Base-by-base conservation (phyloP, 1,140 invertebrate genomes). In the Zaprionus nigranus region DNA sequence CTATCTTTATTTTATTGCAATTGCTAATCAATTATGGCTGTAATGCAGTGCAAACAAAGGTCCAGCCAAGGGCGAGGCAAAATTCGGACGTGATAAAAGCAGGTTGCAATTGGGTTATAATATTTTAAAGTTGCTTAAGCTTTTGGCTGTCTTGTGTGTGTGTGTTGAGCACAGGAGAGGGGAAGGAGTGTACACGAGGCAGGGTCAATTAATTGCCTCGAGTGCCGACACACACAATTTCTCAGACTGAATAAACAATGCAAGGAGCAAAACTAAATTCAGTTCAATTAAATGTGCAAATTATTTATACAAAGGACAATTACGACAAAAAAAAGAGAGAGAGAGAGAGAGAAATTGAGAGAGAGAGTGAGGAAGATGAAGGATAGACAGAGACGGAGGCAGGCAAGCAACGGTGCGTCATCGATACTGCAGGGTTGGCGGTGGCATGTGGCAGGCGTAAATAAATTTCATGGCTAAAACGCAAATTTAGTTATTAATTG, bases 231-330 rank as follows among this genome's bases (percentile, higher is more conserved):
- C 40, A 51, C 17, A 13, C 46, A 51, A 3, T 24, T 13, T 24
- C 17, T 13, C 46, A 51, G 20, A 20, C 11, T 13, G 7, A 17
- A 51, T 24, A 51, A 51, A 51, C 12, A 51, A 51, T 51, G 46
- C 20, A 22, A 51, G 46, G 46, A 20, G 5, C 9, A 51, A 24
- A 51, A 51, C 46, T 51, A 24, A 51, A 51, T 51, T 51, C 46
- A 51, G 5, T 51, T 51, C 46, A 51, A 51, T 51, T 51, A 51
- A 51, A 51, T 22, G 46, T 51, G 46, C 12, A 51, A 51, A 51
- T 51, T 22, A 51, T 51, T 46, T 46, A 24, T 13, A 51, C 46
- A 51, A 51, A 51, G 46, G 17, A 51, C 20, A 51, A 51, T 51
- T 51, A 51, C 30, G 38, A n/a, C 7, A n/a, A 40, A 40, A 15